Evolutionary conservation across 2,888 invertebrate genomes (phyloP).

Genomic region (Yponomeuta evonymella): DNA sequence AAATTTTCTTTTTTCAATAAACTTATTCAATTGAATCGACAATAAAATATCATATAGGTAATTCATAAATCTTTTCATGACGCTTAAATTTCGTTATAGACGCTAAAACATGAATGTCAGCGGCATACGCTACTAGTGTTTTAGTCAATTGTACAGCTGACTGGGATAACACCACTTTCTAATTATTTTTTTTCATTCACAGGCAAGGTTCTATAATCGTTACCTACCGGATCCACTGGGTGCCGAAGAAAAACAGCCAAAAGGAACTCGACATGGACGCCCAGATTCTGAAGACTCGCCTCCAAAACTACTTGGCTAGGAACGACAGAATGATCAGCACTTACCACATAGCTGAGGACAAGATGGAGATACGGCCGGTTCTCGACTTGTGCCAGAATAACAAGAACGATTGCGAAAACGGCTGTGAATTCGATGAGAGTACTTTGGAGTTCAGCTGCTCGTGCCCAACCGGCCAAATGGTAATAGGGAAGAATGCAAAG

Average conservation of each 20-base stretch:
- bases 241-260: slow-evolving; percentile 63
- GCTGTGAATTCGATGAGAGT: slow-evolving; percentile 80
- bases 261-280: slow-evolving; percentile 32
- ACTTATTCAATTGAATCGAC: no score
- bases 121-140: no score
- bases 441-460: slow-evolving; percentile 79
- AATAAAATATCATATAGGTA: no score
- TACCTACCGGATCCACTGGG: slow-evolving; percentile 81
- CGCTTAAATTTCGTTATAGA: no score
- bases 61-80: no score
- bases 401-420: slow-evolving; percentile 79
- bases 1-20: no score
- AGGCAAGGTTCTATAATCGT: slow-evolving; percentile 81
- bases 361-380: slow-evolving; percentile 56
- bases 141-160: no score
- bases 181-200: slow-evolving; percentile 32
- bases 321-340: slow-evolving; percentile 73
- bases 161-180: no score
- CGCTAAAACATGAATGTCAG: no score
- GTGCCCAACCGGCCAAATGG: slow-evolving; percentile 75
- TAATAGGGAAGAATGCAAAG: slow-evolving; percentile 55
- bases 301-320: slow-evolving; percentile 64
- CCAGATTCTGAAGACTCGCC: slow-evolving; percentile 62
- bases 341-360: slow-evolving; percentile 70
- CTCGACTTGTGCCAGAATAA: slow-evolving; percentile 80